Base-by-base conservation (phyloP, 53 echinoderm and acorn worm species). In the Luidia sarsii region DNA sequence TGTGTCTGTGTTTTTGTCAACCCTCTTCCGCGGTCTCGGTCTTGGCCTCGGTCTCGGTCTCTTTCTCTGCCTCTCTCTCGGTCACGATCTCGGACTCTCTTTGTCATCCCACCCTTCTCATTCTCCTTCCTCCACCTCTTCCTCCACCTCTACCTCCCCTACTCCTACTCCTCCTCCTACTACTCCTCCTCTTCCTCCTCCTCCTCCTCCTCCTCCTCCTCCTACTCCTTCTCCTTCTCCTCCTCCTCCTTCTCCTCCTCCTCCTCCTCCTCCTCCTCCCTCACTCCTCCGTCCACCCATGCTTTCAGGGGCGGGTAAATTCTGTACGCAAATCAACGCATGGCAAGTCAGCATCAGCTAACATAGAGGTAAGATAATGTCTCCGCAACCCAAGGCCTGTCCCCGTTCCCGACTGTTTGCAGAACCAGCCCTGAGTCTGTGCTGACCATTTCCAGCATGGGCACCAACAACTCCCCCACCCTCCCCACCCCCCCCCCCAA, bases 281-380 rank as follows among this genome's bases (percentile, higher is more conserved):
- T 35, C 25, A n/a, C 49, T 48, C 24, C 46, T 67, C 38, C 68
- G 79, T 60, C 35, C 64, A 64, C 67, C 59, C 72, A 33, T 31
- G n/a, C n/a, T 45, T 57, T 74, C 69, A 90, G 90, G 90, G 90
- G 9, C 73, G 90, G 82, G 90, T 90, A 29, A 90, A 90, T 82
- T 90, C 90, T 62, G 86, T 86, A 52, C 73, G 90, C 64, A 86
- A 90, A 90, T 90, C 90, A 75, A 60, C 86, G 34, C 90, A 86
- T 41, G 86, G 86, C 70, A 90, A 75, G 86, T 86, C 90, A 37
- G 82, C 85, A 36, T 90, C 90, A n/a, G 49, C 85, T 54, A 86
- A 86, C 67, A 86, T 86, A 30, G 90, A 90, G 90, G 90, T 90
- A 86, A 75, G 90, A 54, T 49, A 49, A 24, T 48, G 50, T 69